These are phyloP conservation scores for Zeus faber DNA, from an alignment of 2,113 vertebrate species.

Conservation along the genomic window DNA sequence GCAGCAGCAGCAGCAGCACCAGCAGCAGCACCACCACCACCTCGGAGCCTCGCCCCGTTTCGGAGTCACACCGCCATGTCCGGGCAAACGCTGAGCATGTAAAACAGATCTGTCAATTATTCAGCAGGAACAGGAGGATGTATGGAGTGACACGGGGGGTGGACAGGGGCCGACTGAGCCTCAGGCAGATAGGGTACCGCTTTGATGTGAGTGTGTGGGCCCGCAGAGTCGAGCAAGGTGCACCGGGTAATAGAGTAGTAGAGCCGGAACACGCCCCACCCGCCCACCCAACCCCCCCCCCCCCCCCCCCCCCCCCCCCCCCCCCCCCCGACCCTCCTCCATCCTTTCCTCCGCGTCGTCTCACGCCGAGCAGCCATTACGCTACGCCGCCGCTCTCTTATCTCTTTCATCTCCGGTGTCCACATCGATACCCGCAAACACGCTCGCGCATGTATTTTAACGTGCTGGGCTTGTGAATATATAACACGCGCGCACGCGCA, in stretches of 20 bases:
- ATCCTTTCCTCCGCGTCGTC: conserved; percentile 34
- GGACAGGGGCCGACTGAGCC: conserved; percentile 73
- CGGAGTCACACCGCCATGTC: conserved; percentile 75
- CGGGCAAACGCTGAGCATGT: conserved; percentile 77
- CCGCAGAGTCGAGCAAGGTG: conserved; percentile 70
- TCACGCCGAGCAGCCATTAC: conserved; percentile 8
- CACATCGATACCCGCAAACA: neutral
- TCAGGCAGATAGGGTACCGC: conserved; percentile 70
- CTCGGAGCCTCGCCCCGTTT: conserved; percentile 67
- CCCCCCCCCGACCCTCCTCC: conserved; percentile 37
- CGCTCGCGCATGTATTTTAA: neutral
- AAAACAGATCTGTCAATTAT: conserved; percentile 79
- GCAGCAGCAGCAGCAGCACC: too few relatives aligned
- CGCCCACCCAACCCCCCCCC: conserved; percentile 25
- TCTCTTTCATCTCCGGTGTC: neutral
- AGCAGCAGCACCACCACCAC: too few relatives aligned
- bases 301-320: conserved; percentile 38
- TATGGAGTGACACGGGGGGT: conserved; percentile 73
- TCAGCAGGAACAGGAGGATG: conserved; percentile 74
- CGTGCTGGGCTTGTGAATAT: too few relatives aligned
- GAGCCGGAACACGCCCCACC: conserved; percentile 38
- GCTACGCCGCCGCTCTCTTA: neutral
- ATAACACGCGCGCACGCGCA: neutral
- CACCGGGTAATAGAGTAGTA: conserved; percentile 71
- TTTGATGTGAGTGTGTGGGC: conserved; percentile 76